Percentiles rank a stretch among this genome's conserved stretches.
These are phyloP conservation scores for Limnephilus rhombicus DNA, from an alignment of 2,888 invertebrate species.

Conservation along the genomic window DNA sequence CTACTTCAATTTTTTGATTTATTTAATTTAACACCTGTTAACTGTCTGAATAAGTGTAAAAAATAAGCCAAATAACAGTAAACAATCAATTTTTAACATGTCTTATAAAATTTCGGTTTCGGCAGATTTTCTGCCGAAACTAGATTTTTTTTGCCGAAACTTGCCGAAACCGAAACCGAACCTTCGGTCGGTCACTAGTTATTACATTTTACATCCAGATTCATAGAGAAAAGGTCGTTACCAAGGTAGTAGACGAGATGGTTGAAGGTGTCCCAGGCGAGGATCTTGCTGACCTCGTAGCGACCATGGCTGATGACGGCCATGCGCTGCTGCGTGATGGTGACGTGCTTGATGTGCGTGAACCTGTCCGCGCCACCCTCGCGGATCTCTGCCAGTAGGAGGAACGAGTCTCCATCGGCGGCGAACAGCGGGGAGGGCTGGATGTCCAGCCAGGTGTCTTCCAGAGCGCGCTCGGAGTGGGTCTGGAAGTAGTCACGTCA, in stretches of 20 bases:
- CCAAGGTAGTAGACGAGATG: conserved; percentile 88
- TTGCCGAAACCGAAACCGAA: no score
- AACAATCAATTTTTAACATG: no score
- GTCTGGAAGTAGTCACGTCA: conserved; percentile 74
- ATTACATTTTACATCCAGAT: not conserved
- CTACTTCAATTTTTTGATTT: no score
- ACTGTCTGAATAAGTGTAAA: no score
- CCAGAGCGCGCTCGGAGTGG: conserved; percentile 89
- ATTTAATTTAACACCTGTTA: no score
- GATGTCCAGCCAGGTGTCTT: conserved; percentile 91
- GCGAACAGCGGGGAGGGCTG: conserved; percentile 91
- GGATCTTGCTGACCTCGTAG: conserved; percentile 89
- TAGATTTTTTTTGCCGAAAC: no score
- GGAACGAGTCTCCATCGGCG: conserved; percentile 89
- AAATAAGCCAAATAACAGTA: no score
- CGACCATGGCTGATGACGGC: conserved; percentile 91
- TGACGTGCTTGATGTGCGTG: conserved; percentile 93
- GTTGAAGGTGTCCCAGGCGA: conserved; percentile 90
- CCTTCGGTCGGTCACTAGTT: no score
- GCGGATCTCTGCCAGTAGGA: conserved; percentile 88
- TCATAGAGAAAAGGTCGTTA: conserved; percentile 67
- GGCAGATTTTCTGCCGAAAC: no score
- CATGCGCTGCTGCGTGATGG: conserved; percentile 88
- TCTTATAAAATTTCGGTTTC: no score
- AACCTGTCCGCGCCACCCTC: conserved; percentile 91